Evolutionary conservation across 2,113 vertebrate genomes (phyloP), one percentile per base, ranked within the genome.

Genomic region (Synchiropus splendidus): DNA sequence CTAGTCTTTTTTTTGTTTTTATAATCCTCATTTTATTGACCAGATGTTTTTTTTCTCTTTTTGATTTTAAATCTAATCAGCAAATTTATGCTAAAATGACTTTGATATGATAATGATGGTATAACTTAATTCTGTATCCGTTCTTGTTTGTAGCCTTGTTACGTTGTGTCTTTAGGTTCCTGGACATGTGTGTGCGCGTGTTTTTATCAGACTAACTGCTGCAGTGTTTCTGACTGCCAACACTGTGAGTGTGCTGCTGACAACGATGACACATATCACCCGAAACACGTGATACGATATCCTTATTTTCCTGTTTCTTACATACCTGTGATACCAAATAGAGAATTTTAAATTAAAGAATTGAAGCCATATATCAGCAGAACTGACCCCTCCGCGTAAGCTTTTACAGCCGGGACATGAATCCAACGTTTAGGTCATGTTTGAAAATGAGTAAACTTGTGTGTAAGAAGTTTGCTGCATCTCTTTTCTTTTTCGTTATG

Each of bases 1-100:
- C 77, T 79, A 71, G 68, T 82, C 64, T 70, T 78, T 84, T 78
- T 82, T n/a, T n/a, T 70, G 77, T 84, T 78, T 76, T 80, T 75
- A 81, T 83, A 78, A 75, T 79, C 65, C 65, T 77, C 48, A 75
- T 72, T 61, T 45, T 74, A 36, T 79, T 77, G 74, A 79, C 67
- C 64, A 72, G 77, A 80, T 74, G 68, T 75, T 38, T 51, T 60
- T 74, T 61, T 45, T 16, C 18, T 51, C 15, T 42, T 11, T 55
- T 48, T 65, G 32, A 60, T 72, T 61, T 65, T 48, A 71, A 68
- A 59, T 79, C 60, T 74, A 74, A 80, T 74, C 51, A 61, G 32
- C 51, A 45, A 72, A 58, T 67, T 70, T 71, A 65, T 70, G 67
- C 69, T 66, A 39, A 74, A 77, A 70, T 72, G 75, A 78, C 79